phyloP scores from a whole-genome alignment of 2,797 vertebrate species.

The Streptopelia turtur region DNA sequence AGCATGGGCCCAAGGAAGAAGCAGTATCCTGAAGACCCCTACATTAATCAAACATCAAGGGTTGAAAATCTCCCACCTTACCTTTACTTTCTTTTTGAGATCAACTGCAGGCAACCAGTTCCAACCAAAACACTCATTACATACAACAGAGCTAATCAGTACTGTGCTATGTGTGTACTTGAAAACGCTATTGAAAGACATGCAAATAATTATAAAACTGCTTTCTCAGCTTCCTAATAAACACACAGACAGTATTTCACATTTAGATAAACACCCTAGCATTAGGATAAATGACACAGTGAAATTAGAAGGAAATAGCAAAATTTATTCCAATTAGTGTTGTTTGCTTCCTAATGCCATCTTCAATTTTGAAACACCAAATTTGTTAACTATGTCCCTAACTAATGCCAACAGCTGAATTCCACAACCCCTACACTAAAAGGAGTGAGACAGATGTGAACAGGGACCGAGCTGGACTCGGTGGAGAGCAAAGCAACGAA shows the following conservation, averaged over 20 bases:
- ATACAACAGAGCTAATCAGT: neutral
- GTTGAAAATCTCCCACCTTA: neutral
- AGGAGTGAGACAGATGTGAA: neutral
- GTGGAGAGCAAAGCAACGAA: neutral
- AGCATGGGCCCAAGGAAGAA: neutral
- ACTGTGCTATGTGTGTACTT: neutral
- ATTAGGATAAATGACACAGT: neutral
- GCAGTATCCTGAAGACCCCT: neutral
- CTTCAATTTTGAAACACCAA: neutral
- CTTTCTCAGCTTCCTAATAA: neutral
- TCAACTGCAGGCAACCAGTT: neutral
- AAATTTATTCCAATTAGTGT: neutral
- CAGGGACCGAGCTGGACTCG: neutral
- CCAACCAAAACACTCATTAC: neutral
- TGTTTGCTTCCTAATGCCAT: neutral
- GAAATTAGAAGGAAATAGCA: neutral
- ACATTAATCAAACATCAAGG: rapidly evolving
- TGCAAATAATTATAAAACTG: neutral
- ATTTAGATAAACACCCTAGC: neutral
- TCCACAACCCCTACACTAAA: neutral
- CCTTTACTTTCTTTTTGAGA: neutral
- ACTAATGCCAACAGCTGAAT: neutral
- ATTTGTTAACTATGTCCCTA: neutral
- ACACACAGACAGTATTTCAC: neutral
- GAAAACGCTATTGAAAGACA: neutral